Base-by-base conservation (phyloP, 2,888 invertebrate species). In the Ormia ochracea region DNA sequence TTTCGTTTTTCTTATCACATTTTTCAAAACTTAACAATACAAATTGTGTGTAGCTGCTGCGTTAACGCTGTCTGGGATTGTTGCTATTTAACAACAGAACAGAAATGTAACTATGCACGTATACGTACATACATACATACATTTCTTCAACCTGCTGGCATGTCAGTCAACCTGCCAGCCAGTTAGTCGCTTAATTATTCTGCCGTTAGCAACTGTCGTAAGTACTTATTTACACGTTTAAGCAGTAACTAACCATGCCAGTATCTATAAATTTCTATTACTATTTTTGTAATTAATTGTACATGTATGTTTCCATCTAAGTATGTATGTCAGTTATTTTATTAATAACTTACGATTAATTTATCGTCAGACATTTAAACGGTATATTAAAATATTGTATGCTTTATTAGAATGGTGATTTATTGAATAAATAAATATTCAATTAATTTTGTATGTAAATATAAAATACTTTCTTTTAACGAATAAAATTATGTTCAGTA, bases 111-210 rank as follows among this genome's bases (percentile, higher is more conserved):
- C 1, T 17, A 50, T 31, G n/a, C n/a, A n/a, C n/a, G n/a, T n/a
- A n/a, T n/a, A n/a, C n/a, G n/a, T n/a, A n/a, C n/a, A n/a, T n/a
- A n/a, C n/a, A n/a, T n/a, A n/a, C n/a, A n/a, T n/a, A n/a, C n/a
- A n/a, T n/a, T n/a, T n/a, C 28, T 59, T 59, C 7, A 59, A 31
- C 28, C 31, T 43, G 14, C 28, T 58, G 28, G 12, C 36, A 63
- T 21, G 63, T 54, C 59, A 21, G 72, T 48, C 38, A 28, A 38
- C 5, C 43, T 43, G 58, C 43, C 45, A 73, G 54, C 56, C 56
- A 73, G 43, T 61, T 45, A 54, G 45, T 54, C 61, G 73, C 56
- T 65, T 48, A 74, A 65, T 65, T 48, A 73, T 45, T 65, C 54
- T 26, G 65, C 54, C 36, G 45, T 63, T 73, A 48, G 73, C 45